Evolutionary conservation across 1,140 invertebrate species (phyloP), one percentile per base, ranked within the genome.

Genomic region (Akabosia matsudoensis): DNA sequence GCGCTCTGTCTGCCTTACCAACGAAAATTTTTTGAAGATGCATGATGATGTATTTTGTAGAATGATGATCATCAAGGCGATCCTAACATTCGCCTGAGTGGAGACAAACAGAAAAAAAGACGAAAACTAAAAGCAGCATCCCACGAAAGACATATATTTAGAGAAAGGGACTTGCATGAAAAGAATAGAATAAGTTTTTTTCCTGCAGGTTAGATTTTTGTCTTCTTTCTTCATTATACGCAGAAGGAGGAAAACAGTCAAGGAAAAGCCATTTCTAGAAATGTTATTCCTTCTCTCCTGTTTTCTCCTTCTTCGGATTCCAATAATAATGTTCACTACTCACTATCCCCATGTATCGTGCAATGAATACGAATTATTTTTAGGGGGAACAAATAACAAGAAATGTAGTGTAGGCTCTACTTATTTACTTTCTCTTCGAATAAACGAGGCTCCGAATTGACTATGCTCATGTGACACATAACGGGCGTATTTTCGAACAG

Each of bases 331-430:
- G 10, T 22, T 56, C 54, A 56, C 54, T 56, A 10, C 10, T 13
- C 54, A 56, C 10, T 16, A 56, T 56, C 54, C 22, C 54, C 54
- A n/a, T 56, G 54, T 61, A 61, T 61, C 54, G 54, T 61, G 54
- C 54, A 61, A 61, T 61, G 54, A 61, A 61, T 61, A 61, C 54
- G 54, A 61, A 61, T n/a, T 61, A 61, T 61, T 61, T 61, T 61
- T 61, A 16, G 13, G 24, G 54, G n/a, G 54, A 24, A 51, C 13
- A 61, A 61, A 61, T 45, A 45, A 45, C 37, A 18, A 45, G 37
- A 45, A 22, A 22, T 10, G 24, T 22, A 24, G 54, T 7, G 54
- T 16, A 61, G 54, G 7, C 3, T 61, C 13, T n/a, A 4, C 24
- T 61, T 61, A 7, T 22, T 61, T 61, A 61, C 54, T 61, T 45